Conservation (phyloP, 2,113 vertebrate genomes). For the Myotis lucifugus region DNA sequence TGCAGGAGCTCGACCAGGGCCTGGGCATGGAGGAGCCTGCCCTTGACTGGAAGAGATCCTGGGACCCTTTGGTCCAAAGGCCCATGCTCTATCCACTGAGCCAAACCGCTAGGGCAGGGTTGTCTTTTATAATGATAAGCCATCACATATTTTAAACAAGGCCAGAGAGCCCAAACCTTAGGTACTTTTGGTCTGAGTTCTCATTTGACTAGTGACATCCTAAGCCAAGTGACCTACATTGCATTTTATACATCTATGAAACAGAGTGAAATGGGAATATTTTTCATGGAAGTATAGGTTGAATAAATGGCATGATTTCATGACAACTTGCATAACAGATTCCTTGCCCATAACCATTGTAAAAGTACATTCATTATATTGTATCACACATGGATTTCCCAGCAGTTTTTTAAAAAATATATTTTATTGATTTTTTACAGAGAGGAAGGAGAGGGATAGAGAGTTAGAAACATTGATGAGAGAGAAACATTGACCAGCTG, state of each 20-base stretch:
- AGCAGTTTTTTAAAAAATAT: not conserved
- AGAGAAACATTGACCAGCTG: too few relatives aligned
- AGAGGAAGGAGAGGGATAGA: too few relatives aligned
- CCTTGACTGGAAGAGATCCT: too few relatives aligned
- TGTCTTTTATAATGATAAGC: not conserved
- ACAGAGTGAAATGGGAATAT: not conserved
- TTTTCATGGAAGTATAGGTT: not conserved
- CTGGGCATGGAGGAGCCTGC: too few relatives aligned
- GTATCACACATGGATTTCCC: not conserved
- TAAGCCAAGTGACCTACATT: not conserved
- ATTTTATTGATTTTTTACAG: too few relatives aligned
- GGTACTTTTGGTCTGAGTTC: not conserved
- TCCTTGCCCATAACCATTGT: not conserved
- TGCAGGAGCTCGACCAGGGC: too few relatives aligned
- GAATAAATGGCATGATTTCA: not conserved
- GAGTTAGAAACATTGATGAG: too few relatives aligned
- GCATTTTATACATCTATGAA: not conserved
- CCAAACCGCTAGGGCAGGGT: too few relatives aligned
- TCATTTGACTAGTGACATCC: not conserved
- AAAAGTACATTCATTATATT: not conserved
- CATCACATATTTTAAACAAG: not conserved
- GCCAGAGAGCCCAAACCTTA: not conserved
- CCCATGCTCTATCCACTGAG: too few relatives aligned
- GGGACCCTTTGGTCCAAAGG: too few relatives aligned
- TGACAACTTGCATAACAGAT: not conserved